phyloP scores from a whole-genome alignment of 92 coral and sea anemone species.

The Anthopleura xanthogrammica region DNA sequence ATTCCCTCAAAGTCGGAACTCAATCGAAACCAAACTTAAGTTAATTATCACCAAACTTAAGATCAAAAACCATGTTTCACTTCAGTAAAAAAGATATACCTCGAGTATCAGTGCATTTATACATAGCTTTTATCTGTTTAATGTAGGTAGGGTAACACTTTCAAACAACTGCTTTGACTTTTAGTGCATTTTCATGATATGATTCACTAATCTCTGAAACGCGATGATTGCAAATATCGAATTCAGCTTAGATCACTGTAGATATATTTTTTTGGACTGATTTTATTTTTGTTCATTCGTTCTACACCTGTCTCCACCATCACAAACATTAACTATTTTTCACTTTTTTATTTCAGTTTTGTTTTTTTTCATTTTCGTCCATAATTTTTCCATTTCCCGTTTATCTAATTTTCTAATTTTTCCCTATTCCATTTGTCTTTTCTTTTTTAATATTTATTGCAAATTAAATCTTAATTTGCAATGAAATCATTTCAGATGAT shows the following conservation, averaged over 20 bases:
- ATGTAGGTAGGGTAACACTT: neutral
- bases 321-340: neutral
- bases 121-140: neutral
- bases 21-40: neutral
- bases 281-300: too few species aligned
- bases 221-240: neutral
- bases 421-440: neutral
- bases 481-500: neutral
- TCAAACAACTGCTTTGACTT: neutral
- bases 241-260: neutral
- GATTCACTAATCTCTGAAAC: neutral
- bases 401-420: neutral
- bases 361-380: neutral
- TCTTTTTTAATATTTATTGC: neutral
- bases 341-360: neutral
- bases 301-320: neutral
- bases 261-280: neutral
- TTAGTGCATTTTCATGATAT: neutral
- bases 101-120: neutral
- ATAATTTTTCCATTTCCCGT: neutral
- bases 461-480: neutral
- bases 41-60: slow-evolving; percentile 13
- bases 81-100: neutral
- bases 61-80: neutral
- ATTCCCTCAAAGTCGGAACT: neutral